Evolutionary conservation across 2,113 vertebrate genomes (phyloP), one percentile per base, ranked within the genome.

Genomic region (Phalacrocorax aristotelis): DNA sequence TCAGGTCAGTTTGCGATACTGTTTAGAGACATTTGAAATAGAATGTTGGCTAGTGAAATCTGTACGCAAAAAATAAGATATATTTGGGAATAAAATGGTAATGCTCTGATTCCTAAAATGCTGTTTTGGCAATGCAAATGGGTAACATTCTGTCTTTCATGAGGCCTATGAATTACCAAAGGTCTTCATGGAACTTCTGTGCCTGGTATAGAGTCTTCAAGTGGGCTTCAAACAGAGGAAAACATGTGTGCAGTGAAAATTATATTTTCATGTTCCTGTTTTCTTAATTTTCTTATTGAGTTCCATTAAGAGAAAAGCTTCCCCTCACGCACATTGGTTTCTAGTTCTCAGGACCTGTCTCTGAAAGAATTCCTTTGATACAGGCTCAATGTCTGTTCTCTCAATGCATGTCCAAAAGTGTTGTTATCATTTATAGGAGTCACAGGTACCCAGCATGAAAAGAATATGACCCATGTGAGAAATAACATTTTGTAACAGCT

Each of bases 1-100:
- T 98, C 99, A 99, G 99, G 99, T 99, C 40, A 89, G 98, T 94
- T 54, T 40, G 34, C 19, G 70, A 2, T 52, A 2, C 3, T 48
- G 6, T 80, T 93, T 49, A 42, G 23, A 18, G 18, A 54, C 11
- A 40, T 80, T 52, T 23, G 34, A 90, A 91, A 69, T 42, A 40
- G 29, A 66, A 52, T 91, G 62, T 29, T 58, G 32, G 10, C 20
- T 58, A 46, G 5, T 77, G 57, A 89, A 42, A 84, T 54, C 10
- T 51, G 22, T 38, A 36, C 38, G 9, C 3, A 66, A 12, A 44
- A 91, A 87, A 46, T 25, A 20, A 79, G 15, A 23, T 36, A 4
- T 88, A 25, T 52, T 89, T 78, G 23, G 27, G 36, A 71, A 79
- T 87, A 32, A 64, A 79, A 75, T 38, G 9, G 17, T 76, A 83